Conservation (phyloP, 2,113 vertebrate species). For the Pseudolaguvia tuberculata region DNA sequence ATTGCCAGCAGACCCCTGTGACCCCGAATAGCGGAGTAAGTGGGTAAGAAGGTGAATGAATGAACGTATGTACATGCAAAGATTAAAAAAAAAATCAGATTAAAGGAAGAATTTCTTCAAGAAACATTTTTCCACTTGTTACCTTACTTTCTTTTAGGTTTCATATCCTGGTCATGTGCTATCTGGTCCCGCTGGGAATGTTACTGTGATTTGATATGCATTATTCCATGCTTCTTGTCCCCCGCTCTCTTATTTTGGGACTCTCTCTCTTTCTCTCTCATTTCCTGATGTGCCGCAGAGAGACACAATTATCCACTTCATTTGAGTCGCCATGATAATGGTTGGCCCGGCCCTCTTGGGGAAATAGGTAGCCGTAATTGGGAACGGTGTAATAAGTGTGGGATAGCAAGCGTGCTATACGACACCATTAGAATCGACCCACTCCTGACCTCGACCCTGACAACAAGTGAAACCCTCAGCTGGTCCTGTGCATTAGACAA, state of each 20-base stretch:
- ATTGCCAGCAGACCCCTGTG: too few relatives aligned
- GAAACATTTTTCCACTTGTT: conserved; percentile 30
- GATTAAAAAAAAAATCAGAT: too few relatives aligned
- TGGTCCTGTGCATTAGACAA: conserved; percentile 49
- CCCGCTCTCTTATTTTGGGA: conserved; percentile 23
- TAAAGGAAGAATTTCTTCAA: conserved; percentile 6
- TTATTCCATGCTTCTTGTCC: conserved; percentile 29
- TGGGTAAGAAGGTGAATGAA: too few relatives aligned
- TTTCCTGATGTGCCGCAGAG: conserved; percentile 67
- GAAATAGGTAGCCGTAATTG: conserved; percentile 71
- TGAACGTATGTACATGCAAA: too few relatives aligned
- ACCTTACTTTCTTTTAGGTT: too few relatives aligned
- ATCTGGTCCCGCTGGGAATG: background rate
- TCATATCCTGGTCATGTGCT: background rate
- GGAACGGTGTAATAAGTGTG: conserved; percentile 73
- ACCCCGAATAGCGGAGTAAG: too few relatives aligned
- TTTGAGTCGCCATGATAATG: conserved; percentile 74
- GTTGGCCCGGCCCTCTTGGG: conserved; percentile 64
- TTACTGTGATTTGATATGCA: conserved; percentile 38
- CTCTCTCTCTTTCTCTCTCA: conserved; percentile 37
- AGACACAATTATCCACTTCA: conserved; percentile 79
- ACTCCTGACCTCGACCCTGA: conserved; percentile 54
- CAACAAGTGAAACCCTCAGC: conserved; percentile 54
- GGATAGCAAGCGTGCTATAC: conserved; percentile 63
- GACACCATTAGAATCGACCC: conserved; percentile 68